Evolutionary conservation across 2,888 invertebrate species (phyloP).

Genomic region (Polyommatus iphigenia): DNA sequence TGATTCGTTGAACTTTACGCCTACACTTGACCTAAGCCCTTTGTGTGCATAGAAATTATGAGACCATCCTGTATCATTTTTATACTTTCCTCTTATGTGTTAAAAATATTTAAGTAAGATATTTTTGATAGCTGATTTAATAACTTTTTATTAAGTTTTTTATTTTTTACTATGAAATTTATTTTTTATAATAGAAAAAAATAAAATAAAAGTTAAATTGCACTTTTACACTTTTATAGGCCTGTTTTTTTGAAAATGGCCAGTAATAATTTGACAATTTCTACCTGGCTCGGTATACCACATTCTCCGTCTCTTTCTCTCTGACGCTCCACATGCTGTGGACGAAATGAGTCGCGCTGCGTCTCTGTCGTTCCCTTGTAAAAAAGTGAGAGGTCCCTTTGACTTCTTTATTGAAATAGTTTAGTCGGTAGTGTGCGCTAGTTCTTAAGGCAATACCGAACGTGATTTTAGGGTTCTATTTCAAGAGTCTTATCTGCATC

Average conservation of each 20-base stretch:
- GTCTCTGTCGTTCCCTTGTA: constrained; percentile 27
- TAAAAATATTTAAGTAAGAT: neutral
- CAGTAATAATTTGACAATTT: constrained; percentile 1
- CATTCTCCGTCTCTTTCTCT: constrained; percentile 23
- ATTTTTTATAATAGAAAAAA: neutral
- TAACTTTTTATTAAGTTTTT: neutral
- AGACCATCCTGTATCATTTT: constrained; percentile 13
- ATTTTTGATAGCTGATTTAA: neutral
- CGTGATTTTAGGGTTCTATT: constrained; percentile 29
- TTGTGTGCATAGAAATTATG: constrained; percentile 34
- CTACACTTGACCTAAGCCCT: constrained; percentile 43
- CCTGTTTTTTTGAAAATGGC: neutral
- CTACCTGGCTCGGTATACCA: constrained; percentile 25
- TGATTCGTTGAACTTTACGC: constrained; percentile 33
- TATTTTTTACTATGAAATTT: neutral
- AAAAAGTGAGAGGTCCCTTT: constrained; percentile 27
- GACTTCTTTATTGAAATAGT: constrained; percentile 32
- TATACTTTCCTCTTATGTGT: neutral
- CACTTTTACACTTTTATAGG: neutral
- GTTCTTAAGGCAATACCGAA: constrained; percentile 15
- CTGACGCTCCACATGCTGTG: constrained; percentile 17
- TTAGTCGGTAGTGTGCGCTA: constrained; percentile 29
- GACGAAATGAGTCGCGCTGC: constrained; percentile 21
- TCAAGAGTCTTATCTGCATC: constrained; percentile 23
- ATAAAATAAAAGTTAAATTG: neutral